These are phyloP conservation scores for Caenorhabditis zanzibari DNA, from an alignment of 2,888 invertebrate genomes.

Conservation along the genomic window DNA sequence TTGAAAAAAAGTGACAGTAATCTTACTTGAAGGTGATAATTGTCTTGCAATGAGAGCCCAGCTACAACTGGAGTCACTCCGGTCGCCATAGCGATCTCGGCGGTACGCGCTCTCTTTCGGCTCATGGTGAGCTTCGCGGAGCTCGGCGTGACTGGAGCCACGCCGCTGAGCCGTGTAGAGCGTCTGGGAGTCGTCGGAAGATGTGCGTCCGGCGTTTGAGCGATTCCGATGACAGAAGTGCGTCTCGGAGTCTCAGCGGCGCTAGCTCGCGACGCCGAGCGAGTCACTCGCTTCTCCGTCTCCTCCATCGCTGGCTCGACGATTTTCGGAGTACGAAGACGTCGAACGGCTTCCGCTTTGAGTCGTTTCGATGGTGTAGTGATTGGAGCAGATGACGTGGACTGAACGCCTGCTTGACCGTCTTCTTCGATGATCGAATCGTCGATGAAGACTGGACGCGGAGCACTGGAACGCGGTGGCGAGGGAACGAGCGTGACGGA, in stretches of 20 bases:
- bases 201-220: slow-evolving; percentile 15
- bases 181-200: slow-evolving; percentile 12
- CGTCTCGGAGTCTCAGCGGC: no score
- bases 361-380: slow-evolving; percentile 10
- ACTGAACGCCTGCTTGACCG: neutral
- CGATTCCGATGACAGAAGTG: slow-evolving; percentile 13
- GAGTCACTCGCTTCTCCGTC: neutral
- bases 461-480: slow-evolving; percentile 33
- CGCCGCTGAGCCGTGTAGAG: slow-evolving; percentile 3
- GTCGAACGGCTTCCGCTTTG: slow-evolving; percentile 53
- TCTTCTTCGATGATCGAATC: slow-evolving; percentile 22
- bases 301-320: neutral
- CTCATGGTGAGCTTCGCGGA: slow-evolving; percentile 15
- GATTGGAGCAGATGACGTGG: neutral
- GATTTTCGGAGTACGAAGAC: slow-evolving; percentile 54
- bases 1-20: no score
- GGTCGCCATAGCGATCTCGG: slow-evolving; percentile 8
- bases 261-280: neutral
- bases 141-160: neutral
- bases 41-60: slow-evolving; percentile 1
- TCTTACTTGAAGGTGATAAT: neutral
- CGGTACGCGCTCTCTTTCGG: slow-evolving; percentile 2
- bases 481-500: slow-evolving; percentile 12
- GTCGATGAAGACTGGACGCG: slow-evolving; percentile 38
- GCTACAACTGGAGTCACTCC: slow-evolving; percentile 54